Evolutionary conservation across 2,113 vertebrate species (phyloP).

Genomic region (Symphodus melops): DNA sequence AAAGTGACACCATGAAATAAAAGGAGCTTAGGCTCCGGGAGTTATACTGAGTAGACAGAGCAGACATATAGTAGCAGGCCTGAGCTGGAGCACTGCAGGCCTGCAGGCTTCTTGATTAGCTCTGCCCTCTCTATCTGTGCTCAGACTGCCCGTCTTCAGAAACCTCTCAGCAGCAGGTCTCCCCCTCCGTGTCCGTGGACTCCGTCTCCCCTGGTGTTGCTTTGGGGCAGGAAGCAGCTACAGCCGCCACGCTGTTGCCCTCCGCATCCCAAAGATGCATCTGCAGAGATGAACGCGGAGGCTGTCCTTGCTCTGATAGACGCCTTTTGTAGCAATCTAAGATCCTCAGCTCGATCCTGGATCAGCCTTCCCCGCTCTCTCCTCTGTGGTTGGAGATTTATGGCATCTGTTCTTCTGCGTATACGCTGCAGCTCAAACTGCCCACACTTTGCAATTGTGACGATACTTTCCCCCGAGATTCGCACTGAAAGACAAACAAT

Average conservation of each 20-base stretch:
- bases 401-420: constrained; percentile 44
- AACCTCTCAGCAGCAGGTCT: constrained; percentile 58
- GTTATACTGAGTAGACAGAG: constrained; percentile 49
- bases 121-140: constrained; percentile 66
- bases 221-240: constrained; percentile 44
- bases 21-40: constrained; percentile 74
- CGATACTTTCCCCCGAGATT: constrained; percentile 61
- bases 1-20: constrained; percentile 80
- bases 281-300: constrained; percentile 46
- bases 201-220: constrained; percentile 54
- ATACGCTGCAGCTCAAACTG: constrained; percentile 47
- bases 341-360: constrained; percentile 74
- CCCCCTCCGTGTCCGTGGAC: constrained; percentile 37
- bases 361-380: constrained; percentile 57
- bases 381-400: constrained; percentile 72
- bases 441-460: constrained; percentile 32
- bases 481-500: constrained; percentile 62
- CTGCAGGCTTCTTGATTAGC: constrained; percentile 71
- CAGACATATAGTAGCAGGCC: constrained; percentile 46
- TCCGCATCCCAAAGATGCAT: constrained; percentile 43
- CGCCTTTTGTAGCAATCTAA: constrained; percentile 68
- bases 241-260: constrained; percentile 26
- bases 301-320: constrained; percentile 68
- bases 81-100: constrained; percentile 38
- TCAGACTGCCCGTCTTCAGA: constrained; percentile 57